A percentile compares a stretch with the other conserved stretches of the same genome.
Evolutionary conservation across 2,113 vertebrate genomes (phyloP).

Genomic region (Anguilla japonica): DNA sequence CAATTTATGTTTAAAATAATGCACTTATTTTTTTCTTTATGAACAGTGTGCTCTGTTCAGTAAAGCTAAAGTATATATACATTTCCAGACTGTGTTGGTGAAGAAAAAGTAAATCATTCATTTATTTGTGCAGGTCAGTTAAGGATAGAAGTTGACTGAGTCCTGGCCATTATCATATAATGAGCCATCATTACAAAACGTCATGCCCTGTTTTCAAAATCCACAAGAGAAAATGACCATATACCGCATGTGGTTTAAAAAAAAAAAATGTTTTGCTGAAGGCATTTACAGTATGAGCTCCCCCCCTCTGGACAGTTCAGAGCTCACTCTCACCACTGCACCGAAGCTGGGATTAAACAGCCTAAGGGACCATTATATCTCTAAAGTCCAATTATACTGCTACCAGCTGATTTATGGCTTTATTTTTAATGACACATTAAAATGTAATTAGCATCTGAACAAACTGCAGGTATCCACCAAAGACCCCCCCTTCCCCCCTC

Average conservation of each 20-base stretch:
- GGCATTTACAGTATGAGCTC: neutral
- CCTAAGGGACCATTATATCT: constrained; percentile 61
- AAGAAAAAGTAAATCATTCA: neutral
- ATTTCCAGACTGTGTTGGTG: neutral
- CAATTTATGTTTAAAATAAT: too few relatives aligned
- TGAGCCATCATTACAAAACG: neutral
- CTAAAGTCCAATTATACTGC: constrained; percentile 63
- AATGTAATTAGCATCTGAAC: constrained; percentile 74
- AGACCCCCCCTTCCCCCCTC: constrained; percentile 55
- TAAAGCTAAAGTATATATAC: too few relatives aligned
- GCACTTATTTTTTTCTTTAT: too few relatives aligned
- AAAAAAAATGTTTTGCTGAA: neutral
- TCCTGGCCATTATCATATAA: neutral
- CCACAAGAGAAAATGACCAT: neutral
- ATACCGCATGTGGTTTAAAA: neutral
- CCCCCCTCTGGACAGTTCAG: constrained; percentile 36
- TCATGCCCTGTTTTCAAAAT: neutral
- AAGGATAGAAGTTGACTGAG: neutral
- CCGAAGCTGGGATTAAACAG: constrained; percentile 61
- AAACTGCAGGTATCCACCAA: constrained; percentile 64
- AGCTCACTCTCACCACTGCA: constrained; percentile 23
- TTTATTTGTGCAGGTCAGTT: too few relatives aligned
- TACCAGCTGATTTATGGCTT: constrained; percentile 71
- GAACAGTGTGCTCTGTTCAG: too few relatives aligned
- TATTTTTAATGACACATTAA: constrained; percentile 76